Percentiles rank a stretch among this genome's conserved stretches.
phyloP scores from a whole-genome alignment of 2,888 invertebrate genomes.

The Perizoma flavofasciatum region DNA sequence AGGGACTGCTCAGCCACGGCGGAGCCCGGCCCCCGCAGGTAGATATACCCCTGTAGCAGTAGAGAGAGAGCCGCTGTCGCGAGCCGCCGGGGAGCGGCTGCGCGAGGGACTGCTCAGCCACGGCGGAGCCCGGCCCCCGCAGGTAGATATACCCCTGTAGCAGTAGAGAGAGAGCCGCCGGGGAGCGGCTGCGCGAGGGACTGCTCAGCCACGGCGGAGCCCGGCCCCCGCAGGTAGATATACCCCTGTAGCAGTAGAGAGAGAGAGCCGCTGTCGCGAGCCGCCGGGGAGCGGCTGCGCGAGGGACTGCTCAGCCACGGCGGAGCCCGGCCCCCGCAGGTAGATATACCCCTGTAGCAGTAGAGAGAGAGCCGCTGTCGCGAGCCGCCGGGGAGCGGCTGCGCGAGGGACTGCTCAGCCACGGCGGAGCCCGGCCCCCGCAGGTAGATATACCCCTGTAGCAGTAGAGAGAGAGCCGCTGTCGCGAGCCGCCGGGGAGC shows the following conservation, averaged over 20 bases:
- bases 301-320: conserved; percentile 92
- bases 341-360: conserved; percentile 47
- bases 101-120: conserved; percentile 90
- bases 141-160: conserved; percentile 59
- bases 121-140: conserved; percentile 94
- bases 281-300: conserved; percentile 91
- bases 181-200: conserved; percentile 89
- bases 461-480: conserved; percentile 85
- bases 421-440: conserved; percentile 95
- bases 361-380: conserved; percentile 86
- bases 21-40: conserved; percentile 92
- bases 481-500: conserved; percentile 89
- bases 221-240: conserved; percentile 87
- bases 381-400: conserved; percentile 91
- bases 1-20: conserved; percentile 92
- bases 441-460: conserved; percentile 65
- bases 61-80: conserved; percentile 87
- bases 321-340: conserved; percentile 92
- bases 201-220: conserved; percentile 95
- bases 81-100: conserved; percentile 91
- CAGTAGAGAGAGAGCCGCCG: conserved; percentile 86
- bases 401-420: conserved; percentile 89
- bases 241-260: conserved; percentile 41
- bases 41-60: conserved; percentile 42
- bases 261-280: conserved; percentile 88